Percentiles rank a stretch among this genome's conserved stretches.
These are phyloP conservation scores for Oryzias melastigma DNA, from an alignment of 2,113 vertebrate species.

Conservation along the genomic window DNA sequence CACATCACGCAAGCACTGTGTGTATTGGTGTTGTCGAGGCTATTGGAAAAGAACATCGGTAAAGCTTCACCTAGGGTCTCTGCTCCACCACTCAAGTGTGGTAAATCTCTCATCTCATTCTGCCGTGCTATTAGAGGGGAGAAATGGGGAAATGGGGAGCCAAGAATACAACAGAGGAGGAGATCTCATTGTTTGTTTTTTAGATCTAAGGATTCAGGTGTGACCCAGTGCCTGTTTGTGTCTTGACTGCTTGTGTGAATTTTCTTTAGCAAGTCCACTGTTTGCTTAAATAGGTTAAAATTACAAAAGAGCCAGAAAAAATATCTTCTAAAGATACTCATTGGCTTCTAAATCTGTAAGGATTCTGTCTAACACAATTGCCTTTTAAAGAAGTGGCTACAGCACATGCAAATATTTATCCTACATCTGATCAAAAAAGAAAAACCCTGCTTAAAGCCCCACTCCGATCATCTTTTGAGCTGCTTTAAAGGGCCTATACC, in stretches of 20 bases:
- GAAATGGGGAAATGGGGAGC: constrained; percentile 18
- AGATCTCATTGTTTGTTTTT: background rate
- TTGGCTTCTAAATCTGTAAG: too few relatives aligned
- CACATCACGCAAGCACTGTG: constrained; percentile 7
- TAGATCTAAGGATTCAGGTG: too few relatives aligned
- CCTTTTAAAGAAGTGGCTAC: too few relatives aligned
- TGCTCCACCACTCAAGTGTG: constrained; percentile 41
- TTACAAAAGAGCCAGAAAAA: too few relatives aligned
- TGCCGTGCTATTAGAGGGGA: constrained; percentile 21
- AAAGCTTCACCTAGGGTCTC: constrained; percentile 37
- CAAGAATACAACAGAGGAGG: constrained; percentile 30
- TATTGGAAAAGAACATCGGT: constrained; percentile 25
- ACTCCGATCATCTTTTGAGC: too few relatives aligned
- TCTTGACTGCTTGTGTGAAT: background rate
- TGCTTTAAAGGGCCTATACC: too few relatives aligned
- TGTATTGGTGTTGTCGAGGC: constrained; percentile 25
- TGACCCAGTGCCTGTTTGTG: background rate
- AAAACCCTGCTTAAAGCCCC: too few relatives aligned
- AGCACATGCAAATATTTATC: too few relatives aligned
- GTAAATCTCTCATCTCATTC: constrained; percentile 45
- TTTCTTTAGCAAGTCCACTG: background rate
- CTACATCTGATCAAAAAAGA: too few relatives aligned
- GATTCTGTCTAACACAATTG: too few relatives aligned
- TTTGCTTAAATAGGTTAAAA: background rate
- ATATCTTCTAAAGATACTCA: too few relatives aligned